A percentile compares a stretch with the other conserved stretches of the same genome.
Conservation (phyloP, 2,888 invertebrate genomes). For the Octonoba sinensis region DNA sequence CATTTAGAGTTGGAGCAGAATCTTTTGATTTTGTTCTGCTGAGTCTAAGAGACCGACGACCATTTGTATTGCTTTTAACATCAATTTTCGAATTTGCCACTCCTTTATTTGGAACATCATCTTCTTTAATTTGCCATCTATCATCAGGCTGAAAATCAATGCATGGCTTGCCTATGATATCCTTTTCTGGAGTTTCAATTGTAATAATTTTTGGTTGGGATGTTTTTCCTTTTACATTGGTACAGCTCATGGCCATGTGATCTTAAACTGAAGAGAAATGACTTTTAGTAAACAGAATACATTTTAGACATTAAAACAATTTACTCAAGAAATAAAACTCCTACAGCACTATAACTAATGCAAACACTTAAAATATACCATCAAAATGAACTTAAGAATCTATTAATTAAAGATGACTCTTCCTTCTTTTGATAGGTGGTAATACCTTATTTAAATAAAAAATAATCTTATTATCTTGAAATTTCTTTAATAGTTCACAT, state of each 20-base stretch:
- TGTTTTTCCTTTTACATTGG: constrained; percentile 20
- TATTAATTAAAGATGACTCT: too few relatives aligned
- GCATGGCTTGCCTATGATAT: constrained; percentile 45
- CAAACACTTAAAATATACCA: too few relatives aligned
- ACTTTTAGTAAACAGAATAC: not conserved
- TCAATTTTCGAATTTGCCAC: constrained; percentile 18
- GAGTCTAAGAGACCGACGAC: constrained; percentile 22
- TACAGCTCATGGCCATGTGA: constrained; percentile 49
- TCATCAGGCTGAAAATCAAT: constrained; percentile 65
- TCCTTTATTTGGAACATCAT: constrained; percentile 18
- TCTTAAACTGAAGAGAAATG: constrained; percentile 17
- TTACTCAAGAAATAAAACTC: too few relatives aligned
- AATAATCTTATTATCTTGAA: too few relatives aligned
- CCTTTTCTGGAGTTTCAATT: constrained; percentile 3
- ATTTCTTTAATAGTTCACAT: too few relatives aligned
- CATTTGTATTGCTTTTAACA: constrained; percentile 29
- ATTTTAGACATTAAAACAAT: too few relatives aligned
- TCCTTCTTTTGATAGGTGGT: too few relatives aligned
- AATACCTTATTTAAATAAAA: too few relatives aligned
- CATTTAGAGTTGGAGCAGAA: constrained; percentile 33
- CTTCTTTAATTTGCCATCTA: constrained; percentile 65
- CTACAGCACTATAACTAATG: too few relatives aligned
- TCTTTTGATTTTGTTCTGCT: constrained; percentile 25
- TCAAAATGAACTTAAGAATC: too few relatives aligned
- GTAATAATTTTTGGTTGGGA: constrained; percentile 25